These are phyloP conservation scores for Lithophane ornitopus DNA, from an alignment of 2,888 invertebrate species.

Conservation along the genomic window DNA sequence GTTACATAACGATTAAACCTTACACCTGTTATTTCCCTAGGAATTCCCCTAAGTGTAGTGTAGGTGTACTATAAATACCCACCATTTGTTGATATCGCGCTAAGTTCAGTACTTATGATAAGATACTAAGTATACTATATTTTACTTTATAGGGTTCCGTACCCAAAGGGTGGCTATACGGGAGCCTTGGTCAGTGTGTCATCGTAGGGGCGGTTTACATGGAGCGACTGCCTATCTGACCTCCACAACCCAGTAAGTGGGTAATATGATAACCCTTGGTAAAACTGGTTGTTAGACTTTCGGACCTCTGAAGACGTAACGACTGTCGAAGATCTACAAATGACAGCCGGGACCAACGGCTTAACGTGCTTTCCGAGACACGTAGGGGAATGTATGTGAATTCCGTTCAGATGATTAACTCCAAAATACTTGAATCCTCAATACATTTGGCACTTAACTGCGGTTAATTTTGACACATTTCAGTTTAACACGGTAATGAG, in stretches of 20 bases:
- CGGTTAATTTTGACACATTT: constrained; percentile 25
- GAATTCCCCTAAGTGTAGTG: constrained; percentile 17
- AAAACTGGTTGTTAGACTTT: too few species aligned
- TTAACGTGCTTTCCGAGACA: too few species aligned
- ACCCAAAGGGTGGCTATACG: background rate
- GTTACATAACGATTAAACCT: background rate
- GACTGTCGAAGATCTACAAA: too few species aligned
- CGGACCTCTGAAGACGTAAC: too few species aligned
- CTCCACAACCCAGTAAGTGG: too few species aligned
- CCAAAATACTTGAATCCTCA: background rate
- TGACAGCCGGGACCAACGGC: too few species aligned
- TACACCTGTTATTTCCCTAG: constrained; percentile 26
- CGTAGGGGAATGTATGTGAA: too few species aligned
- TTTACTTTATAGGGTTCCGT: background rate
- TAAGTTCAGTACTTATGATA: constrained; percentile 25
- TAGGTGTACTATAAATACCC: constrained; percentile 15
- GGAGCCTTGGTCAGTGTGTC: too few species aligned
- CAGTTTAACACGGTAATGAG: constrained; percentile 28
- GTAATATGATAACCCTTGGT: too few species aligned
- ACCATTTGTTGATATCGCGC: constrained; percentile 16
- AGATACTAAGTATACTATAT: background rate
- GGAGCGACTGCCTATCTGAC: too few species aligned
- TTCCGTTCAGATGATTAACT: background rate
- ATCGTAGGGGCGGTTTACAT: too few species aligned
- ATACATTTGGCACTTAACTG: background rate